phyloP scores from a whole-genome alignment of 2,797 vertebrate genomes.

The Gobionotothen gibberifrons region DNA sequence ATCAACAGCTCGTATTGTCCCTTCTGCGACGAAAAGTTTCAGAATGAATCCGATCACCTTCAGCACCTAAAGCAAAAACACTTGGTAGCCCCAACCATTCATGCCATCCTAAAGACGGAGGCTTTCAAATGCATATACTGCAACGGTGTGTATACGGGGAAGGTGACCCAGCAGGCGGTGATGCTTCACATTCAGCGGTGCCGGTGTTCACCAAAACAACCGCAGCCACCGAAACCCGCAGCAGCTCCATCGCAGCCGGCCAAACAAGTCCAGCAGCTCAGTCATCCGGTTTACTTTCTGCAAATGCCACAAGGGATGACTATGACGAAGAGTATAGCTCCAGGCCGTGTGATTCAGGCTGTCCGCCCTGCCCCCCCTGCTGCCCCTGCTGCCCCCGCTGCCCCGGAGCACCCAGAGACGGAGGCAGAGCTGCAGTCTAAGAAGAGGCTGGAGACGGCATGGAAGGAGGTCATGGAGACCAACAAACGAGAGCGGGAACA shows the following conservation, averaged over 20 bases:
- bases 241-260: slow-evolving; percentile 4
- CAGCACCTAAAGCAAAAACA: slow-evolving; percentile 93
- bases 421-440: slow-evolving; percentile 77
- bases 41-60: slow-evolving; percentile 86
- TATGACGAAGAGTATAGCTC: slow-evolving; percentile 54
- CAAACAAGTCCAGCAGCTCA: slow-evolving; percentile 54
- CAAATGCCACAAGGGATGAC: slow-evolving; percentile 74
- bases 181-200: slow-evolving; percentile 94
- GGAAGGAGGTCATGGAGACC: slow-evolving; percentile 79
- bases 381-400: not conserved
- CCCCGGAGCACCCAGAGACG: slow-evolving; percentile 15
- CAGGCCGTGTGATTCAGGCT: slow-evolving; percentile 28
- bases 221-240: slow-evolving; percentile 59
- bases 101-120: slow-evolving; percentile 93
- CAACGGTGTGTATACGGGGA: slow-evolving; percentile 96
- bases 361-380: not conserved
- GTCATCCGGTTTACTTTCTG: slow-evolving; percentile 72
- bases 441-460: slow-evolving; percentile 80
- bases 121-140: slow-evolving; percentile 98
- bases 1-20: slow-evolving; percentile 84
- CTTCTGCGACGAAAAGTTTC: slow-evolving; percentile 91
- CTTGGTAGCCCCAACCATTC: slow-evolving; percentile 94
- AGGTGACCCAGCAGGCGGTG: slow-evolving; percentile 93
- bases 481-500: slow-evolving; percentile 85
- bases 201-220: slow-evolving; percentile 87